Evolutionary conservation across 2,888 invertebrate species (phyloP), one percentile per base, ranked within the genome.

Genomic region (Ligdia adustata): DNA sequence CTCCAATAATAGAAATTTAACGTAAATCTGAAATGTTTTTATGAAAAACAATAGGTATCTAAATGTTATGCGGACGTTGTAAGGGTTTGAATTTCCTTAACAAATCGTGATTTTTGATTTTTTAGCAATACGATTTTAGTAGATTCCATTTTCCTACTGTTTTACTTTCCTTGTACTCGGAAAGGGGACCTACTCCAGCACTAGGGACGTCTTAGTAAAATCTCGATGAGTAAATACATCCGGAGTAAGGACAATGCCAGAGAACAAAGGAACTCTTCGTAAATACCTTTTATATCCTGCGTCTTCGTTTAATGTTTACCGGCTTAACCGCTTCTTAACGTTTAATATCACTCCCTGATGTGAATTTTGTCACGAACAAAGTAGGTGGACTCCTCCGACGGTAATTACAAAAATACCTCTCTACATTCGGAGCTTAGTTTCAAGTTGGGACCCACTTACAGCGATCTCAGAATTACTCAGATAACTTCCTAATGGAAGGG

Each of bases 251-350:
- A 76, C 75, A 73, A 72, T 65, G 68, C 63, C 55, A 57, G 48
- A 61, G 61, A 63, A 78, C 76, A 79, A 77, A 74, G 62, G 62
- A 51, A 55, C 56, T 62, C 66, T 71, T 66, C 46, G 72, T 71
- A 75, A 79, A 75, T 73, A 76, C 72, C 73, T 69, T 71, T 72
- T 75, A 74, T 71, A 69, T 69, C 68, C 64, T 67, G 62, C 63
- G 52, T 63, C 65, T 59, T 56, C 46, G 39, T 45, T 41, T 53
- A 55, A 62, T 67, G 60, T 71, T 69, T 69, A 50, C 53, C 53
- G 50, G 57, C 52, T 64, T 64, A 56, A 55, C 52, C 52, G 52
- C 46, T 62, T 58, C 54, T 58, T 52, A 48, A 29, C 47, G 52
- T 60, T 64, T 57, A 61, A 52, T 50, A 54, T 53, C 46, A 47